Evolutionary conservation across 2,113 vertebrate genomes (phyloP), one percentile per base, ranked within the genome.

Genomic region (Neomonachus schauinslandi): DNA sequence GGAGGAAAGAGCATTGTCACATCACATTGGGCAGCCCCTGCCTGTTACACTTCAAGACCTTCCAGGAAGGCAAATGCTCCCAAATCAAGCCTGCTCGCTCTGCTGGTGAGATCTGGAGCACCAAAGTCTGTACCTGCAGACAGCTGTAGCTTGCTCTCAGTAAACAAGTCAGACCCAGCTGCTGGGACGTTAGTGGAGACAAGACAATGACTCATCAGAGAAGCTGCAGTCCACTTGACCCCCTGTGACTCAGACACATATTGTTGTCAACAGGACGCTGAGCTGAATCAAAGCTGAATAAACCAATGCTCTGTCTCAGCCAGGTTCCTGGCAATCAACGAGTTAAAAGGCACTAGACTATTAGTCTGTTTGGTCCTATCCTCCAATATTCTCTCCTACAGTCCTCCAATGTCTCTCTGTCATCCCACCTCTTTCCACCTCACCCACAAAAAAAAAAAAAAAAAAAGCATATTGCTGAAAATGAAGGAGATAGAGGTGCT

Each of bases 141-240:
- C 53, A 42, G 77, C 87, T 88, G 74, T 24, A 77, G 53, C 49
- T 80, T 87, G 84, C 84, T 82, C 81, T 91, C 46, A 33, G 84
- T 84, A 94, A 97, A 98, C 82, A 97, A 97, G 74, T 67, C n/a
- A 5, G 74, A 74, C 67, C 79, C 93, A 76, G 95, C 28, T 39
- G 59, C 87, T 16, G 55, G 74, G 51, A 88, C 76, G n/a, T 92
- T 33, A 85, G 59, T 91, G 80, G 57, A 97, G 87, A 36, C 24
- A 33, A 95, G 92, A 90, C 97, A 94, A 24, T 98, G 97, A 98
- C 94, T 98, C 98, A 98, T 97, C 96, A 95, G 89, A 94, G 80
- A 77, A 89, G 63, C 95, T 71, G 85, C 87, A 96, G 96, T 96
- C 96, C 96, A 95, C 74, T 96, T 98, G 97, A 97, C 95, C 89